Conservation (phyloP, 2,797 vertebrate species). For the Glossophaga mutica region DNA sequence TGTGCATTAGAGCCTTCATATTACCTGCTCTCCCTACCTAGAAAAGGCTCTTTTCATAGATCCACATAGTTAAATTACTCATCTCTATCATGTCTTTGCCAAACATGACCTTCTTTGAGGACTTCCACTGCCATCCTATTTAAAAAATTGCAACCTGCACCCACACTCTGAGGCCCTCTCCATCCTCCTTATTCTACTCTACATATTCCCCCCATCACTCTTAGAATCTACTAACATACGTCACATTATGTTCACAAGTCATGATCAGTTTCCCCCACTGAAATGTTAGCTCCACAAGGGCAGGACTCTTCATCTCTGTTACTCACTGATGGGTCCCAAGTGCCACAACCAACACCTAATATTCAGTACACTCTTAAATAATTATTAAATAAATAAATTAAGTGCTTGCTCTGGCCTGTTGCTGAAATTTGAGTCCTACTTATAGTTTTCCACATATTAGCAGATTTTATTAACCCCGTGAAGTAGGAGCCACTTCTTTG, state of each 20-base stretch:
- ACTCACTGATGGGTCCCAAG: neutral
- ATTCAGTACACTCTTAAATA: neutral
- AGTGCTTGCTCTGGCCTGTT: neutral
- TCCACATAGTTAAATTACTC: neutral
- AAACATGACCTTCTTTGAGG: neutral
- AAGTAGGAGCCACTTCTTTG: neutral
- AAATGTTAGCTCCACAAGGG: neutral
- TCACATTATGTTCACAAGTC: neutral
- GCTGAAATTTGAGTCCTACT: neutral
- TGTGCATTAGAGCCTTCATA: neutral
- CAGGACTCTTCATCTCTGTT: neutral
- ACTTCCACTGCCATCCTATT: neutral
- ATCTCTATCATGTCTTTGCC: neutral
- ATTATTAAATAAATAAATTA: neutral
- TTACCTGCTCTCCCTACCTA: neutral
- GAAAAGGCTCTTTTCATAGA: neutral
- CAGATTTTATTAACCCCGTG: neutral
- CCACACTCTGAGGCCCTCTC: neutral
- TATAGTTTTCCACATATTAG: neutral
- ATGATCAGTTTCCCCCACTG: neutral
- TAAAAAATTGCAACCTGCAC: neutral
- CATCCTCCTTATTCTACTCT: fast-evolving
- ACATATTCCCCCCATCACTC: neutral
- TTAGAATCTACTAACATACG: neutral
- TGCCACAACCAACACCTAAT: neutral